Evolutionary conservation across 2,888 invertebrate genomes (phyloP), one percentile per base, ranked within the genome.

Genomic region (Apeira syringaria): DNA sequence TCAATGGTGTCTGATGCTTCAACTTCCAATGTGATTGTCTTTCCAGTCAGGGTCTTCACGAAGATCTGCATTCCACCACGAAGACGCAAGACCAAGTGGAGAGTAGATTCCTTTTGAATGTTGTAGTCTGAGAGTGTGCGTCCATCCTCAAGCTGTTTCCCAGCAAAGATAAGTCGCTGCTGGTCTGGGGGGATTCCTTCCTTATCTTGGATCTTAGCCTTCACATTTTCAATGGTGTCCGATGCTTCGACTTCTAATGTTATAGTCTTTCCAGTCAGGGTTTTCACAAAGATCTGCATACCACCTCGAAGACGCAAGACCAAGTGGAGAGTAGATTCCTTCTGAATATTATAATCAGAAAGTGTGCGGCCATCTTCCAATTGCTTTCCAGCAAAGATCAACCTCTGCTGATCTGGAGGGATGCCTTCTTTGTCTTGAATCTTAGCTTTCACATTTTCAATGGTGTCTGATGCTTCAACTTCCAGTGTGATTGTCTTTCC

Each of bases 261-360:
- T 5, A 81, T 80, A 0, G 80, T 81, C 1, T 81, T 81, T 0
- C 80, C 80, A 1, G 80, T 80, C 0, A 80, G 34, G 0, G 80
- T 80, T 7, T 80, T 80, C 0, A 84, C 83, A 13, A 83, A 83
- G 0, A 83, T 83, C 35, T 83, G 83, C 83, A 83, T 83, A 10
- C 83, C 83, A 24, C 74, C 80, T 5, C 80, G 64, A 0, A 80
- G 76, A 60, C 80, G 74, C 2, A 80, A 13, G 0, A 80, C 80
- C 2, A 80, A 17, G 5, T 80, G 80, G 0, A 80, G 71, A 0
- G 80, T 80, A 0, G 80, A 80, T 8, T 80, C 80, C 0, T 80
- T 80, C 1, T 80, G 80, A 1, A 80, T 80, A 6, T 80, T 80
- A 27, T 80, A 80, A 45, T 80, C 80, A 0, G 80, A 80, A 0